Conservation (phyloP, 2,797 vertebrate species). For the Hylomyscus alleni region DNA sequence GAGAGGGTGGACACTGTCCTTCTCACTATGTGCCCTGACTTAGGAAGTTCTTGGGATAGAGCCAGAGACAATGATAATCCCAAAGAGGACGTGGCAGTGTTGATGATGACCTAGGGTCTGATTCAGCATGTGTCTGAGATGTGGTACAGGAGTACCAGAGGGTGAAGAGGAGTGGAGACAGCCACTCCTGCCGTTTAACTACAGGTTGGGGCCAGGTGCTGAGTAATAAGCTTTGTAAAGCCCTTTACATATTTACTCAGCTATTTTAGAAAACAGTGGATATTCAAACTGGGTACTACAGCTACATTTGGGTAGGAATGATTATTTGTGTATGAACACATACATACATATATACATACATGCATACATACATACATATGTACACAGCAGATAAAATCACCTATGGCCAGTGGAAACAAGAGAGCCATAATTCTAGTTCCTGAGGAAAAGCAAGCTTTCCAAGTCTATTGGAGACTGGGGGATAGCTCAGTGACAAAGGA, state of each 20-base stretch:
- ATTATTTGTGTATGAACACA: not conserved
- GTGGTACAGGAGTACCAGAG: not conserved
- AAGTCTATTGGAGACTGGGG: not conserved
- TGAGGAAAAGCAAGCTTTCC: not conserved
- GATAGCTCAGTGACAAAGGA: not conserved
- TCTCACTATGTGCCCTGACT: not conserved
- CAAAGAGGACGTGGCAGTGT: not conserved
- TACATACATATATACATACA: not conserved
- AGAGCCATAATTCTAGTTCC: not conserved
- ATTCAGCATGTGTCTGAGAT: constrained; percentile 20
- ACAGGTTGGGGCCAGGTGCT: not conserved
- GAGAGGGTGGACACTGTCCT: not conserved
- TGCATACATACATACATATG: not conserved
- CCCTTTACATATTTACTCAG: not conserved
- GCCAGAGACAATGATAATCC: not conserved
- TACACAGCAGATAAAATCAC: constrained; percentile 36
- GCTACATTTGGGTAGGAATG: constrained; percentile 1
- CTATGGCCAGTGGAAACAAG: not conserved
- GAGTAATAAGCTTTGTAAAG: not conserved
- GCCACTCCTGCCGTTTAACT: not conserved
- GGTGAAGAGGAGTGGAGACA: not conserved
- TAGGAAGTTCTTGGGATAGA: constrained; percentile 27
- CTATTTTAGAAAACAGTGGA: not conserved
- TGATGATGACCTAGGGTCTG: not conserved
- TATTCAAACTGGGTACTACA: constrained; percentile 4